Evolutionary conservation across 1,140 invertebrate species (phyloP).

Genomic region (Drosophila prosaltans): DNA sequence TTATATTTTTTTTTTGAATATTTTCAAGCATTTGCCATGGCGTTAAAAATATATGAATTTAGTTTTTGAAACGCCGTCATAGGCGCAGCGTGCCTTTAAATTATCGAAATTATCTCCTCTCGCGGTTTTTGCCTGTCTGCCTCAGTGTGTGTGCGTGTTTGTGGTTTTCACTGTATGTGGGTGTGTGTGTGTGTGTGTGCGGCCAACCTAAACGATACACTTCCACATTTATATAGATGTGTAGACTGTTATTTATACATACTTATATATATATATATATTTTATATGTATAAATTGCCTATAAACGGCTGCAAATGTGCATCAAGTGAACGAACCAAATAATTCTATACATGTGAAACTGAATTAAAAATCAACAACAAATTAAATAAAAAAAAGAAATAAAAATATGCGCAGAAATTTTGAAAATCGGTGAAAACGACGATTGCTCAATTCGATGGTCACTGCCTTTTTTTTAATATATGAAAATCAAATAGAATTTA

Average conservation of each 20-base stretch:
- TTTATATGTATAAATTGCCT: constrained; percentile 32
- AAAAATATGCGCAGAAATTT: constrained; percentile 50
- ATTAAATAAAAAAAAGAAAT: constrained; percentile 25
- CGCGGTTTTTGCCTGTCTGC: constrained; percentile 8
- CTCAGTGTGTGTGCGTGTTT: constrained; percentile 15
- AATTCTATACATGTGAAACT: constrained; percentile 8
- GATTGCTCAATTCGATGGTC: constrained; percentile 23
- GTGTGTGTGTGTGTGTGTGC: constrained; percentile 15
- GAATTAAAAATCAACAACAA: constrained; percentile 41
- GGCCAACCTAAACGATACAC: constrained; percentile 2
- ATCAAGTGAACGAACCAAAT: constrained; percentile 36
- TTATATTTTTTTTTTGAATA: constrained; percentile 32
- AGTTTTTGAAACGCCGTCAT: constrained; percentile 80
- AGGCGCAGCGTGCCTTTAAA: constrained; percentile 64
- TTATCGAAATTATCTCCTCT: constrained; percentile 14
- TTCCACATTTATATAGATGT: neutral
- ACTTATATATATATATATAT: too few species aligned
- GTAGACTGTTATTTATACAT: too few species aligned
- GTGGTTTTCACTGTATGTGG: constrained; percentile 19
- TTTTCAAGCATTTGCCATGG: constrained; percentile 64
- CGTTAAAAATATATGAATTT: constrained; percentile 79
- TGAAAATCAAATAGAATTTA: neutral
- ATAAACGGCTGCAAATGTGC: constrained; percentile 26
- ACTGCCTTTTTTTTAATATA: neutral
- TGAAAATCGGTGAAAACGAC: constrained; percentile 9